Conservation (phyloP, 2,113 vertebrate genomes). For the Neogobius melanostomus region DNA sequence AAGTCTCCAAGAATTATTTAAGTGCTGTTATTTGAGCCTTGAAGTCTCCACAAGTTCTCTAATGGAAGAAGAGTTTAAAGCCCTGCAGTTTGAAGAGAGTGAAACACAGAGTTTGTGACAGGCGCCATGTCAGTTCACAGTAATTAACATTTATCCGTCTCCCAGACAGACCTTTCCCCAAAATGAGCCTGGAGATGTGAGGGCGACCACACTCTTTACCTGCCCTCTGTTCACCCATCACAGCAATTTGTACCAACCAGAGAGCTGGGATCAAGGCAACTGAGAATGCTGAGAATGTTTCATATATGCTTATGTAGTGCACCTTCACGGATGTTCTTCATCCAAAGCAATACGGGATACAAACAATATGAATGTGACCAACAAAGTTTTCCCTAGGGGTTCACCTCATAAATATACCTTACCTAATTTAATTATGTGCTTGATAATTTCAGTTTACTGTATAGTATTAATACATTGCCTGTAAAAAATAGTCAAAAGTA, state of each 20-base stretch:
- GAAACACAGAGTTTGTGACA: constrained; percentile 3
- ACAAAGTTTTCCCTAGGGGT: no score
- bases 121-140: constrained; percentile 64
- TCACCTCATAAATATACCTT: no score
- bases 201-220: constrained; percentile 62
- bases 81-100: not conserved
- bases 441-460: no score
- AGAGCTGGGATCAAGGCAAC: constrained; percentile 48
- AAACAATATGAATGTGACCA: no score
- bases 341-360: no score
- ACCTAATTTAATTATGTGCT: no score
- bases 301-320: no score
- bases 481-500: no score
- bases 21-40: not conserved
- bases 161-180: constrained; percentile 69
- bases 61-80: not conserved
- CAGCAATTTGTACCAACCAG: constrained; percentile 45
- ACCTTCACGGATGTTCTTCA: no score
- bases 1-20: not conserved
- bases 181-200: constrained; percentile 55
- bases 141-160: constrained; percentile 82
- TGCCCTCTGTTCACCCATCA: constrained; percentile 44
- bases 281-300: not conserved
- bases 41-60: not conserved
- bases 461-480: no score